These are phyloP conservation scores for Gasterosteus aculeatus DNA, from an alignment of 2,113 vertebrate genomes.

Conservation along the genomic window DNA sequence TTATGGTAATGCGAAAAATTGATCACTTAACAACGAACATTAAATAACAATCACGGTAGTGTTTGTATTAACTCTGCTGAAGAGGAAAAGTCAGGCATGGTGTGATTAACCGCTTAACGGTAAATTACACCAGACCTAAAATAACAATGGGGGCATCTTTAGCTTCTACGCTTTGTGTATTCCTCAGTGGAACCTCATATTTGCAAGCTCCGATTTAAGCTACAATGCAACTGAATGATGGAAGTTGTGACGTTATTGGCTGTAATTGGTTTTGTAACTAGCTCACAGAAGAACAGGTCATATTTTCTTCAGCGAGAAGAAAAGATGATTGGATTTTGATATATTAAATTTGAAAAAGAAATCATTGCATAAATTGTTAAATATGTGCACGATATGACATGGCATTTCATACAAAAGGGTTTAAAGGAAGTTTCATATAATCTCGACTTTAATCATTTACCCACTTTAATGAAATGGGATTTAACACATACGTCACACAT, in stretches of 20 bases:
- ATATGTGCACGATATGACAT: not conserved
- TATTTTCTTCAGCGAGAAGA: not conserved
- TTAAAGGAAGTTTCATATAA: not conserved
- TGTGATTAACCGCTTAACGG: slow-evolving; percentile 29
- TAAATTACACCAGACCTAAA: slow-evolving; percentile 16
- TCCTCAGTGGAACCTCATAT: not conserved
- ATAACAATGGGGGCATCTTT: not conserved
- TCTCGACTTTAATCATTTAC: not conserved
- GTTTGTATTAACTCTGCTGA: slow-evolving; percentile 40
- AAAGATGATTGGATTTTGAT: slow-evolving; percentile 6
- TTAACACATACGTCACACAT: not conserved
- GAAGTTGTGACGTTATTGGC: not conserved
- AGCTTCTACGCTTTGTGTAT: not conserved
- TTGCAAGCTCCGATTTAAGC: not conserved
- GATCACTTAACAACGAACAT: slow-evolving; percentile 59
- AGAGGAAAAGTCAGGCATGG: not conserved
- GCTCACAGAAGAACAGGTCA: not conserved
- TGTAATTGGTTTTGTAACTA: not conserved
- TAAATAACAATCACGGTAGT: slow-evolving; percentile 48
- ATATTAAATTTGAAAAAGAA: not conserved
- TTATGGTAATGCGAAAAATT: slow-evolving; percentile 35
- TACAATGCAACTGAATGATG: not conserved
- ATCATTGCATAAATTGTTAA: not conserved
- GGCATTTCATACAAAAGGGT: not conserved
- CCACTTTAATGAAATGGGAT: not conserved